A percentile compares a stretch with the other conserved stretches of the same genome.
phyloP scores from a whole-genome alignment of 2,888 invertebrate genomes.

The Boloria euphrosyne region DNA sequence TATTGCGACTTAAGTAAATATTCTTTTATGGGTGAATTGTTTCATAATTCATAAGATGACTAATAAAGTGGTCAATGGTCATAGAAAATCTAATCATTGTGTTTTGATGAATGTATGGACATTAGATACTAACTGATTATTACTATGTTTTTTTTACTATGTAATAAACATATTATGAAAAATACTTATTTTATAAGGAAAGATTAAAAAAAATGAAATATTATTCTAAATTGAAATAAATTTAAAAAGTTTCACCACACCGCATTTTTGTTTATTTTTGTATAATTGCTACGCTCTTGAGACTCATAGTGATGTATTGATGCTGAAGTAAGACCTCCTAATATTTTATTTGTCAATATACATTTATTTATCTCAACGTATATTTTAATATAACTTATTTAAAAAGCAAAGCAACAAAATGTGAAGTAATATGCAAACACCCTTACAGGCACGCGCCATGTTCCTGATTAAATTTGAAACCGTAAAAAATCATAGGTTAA shows the following conservation, averaged over 20 bases:
- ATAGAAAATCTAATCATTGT: not conserved
- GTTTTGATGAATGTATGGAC: not conserved
- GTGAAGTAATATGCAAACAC: constrained; percentile 19
- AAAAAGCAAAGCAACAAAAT: not conserved
- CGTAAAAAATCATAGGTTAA: constrained; percentile 42
- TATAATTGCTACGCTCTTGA: too few species aligned
- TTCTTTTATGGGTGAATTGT: constrained; percentile 36
- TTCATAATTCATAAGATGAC: constrained; percentile 41
- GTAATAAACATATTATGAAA: too few species aligned
- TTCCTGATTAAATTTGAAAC: constrained; percentile 42
- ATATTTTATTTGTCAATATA: too few species aligned
- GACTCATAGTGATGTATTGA: too few species aligned
- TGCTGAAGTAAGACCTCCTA: too few species aligned
- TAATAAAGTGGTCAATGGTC: constrained; percentile 2
- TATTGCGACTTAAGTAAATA: constrained; percentile 34
- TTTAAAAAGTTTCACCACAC: too few species aligned
- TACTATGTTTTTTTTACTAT: not conserved
- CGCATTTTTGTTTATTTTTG: too few species aligned
- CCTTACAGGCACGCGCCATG: constrained; percentile 35
- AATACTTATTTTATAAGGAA: too few species aligned
- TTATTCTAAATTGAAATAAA: too few species aligned
- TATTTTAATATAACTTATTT: not conserved
- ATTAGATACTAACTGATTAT: not conserved
- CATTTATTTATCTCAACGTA: too few species aligned
- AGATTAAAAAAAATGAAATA: too few species aligned